Evolutionary conservation across 2,797 vertebrate genomes (phyloP).

Genomic region (Mus caroli): DNA sequence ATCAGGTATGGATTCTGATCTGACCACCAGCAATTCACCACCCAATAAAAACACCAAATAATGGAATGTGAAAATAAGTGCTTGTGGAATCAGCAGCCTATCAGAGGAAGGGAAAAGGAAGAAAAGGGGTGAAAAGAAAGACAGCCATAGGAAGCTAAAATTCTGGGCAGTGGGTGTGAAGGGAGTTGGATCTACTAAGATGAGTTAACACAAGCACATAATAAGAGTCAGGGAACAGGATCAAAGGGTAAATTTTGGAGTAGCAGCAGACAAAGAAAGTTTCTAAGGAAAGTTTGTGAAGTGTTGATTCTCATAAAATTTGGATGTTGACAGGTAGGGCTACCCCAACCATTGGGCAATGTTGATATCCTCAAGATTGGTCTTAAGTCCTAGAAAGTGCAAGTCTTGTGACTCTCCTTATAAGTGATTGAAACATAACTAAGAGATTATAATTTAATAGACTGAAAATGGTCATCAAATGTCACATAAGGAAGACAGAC

Average conservation of each 20-base stretch:
- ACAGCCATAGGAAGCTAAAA: background rate
- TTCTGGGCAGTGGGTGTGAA: too few species aligned
- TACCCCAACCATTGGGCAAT: background rate
- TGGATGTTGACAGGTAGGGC: background rate
- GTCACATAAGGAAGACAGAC: constrained; percentile 8
- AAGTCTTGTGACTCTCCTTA: background rate
- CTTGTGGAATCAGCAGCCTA: background rate
- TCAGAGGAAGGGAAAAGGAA: background rate
- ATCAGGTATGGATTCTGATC: background rate
- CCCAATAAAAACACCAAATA: background rate
- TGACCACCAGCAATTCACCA: background rate
- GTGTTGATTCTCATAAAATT: background rate
- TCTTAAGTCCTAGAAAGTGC: background rate
- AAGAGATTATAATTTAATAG: background rate
- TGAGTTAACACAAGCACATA: constrained; percentile 9
- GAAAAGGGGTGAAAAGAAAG: background rate
- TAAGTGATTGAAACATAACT: constrained; percentile 25
- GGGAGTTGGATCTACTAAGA: background rate
- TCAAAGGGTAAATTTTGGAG: background rate
- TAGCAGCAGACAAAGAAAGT: background rate
- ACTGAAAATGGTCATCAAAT: background rate
- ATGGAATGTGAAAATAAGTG: background rate
- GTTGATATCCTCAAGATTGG: background rate
- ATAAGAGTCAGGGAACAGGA: background rate
- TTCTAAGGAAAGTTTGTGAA: background rate